Evolutionary conservation across 1,140 invertebrate species (phyloP), one percentile per base, ranked within the genome.

Genomic region (Scaptomyza montana): DNA sequence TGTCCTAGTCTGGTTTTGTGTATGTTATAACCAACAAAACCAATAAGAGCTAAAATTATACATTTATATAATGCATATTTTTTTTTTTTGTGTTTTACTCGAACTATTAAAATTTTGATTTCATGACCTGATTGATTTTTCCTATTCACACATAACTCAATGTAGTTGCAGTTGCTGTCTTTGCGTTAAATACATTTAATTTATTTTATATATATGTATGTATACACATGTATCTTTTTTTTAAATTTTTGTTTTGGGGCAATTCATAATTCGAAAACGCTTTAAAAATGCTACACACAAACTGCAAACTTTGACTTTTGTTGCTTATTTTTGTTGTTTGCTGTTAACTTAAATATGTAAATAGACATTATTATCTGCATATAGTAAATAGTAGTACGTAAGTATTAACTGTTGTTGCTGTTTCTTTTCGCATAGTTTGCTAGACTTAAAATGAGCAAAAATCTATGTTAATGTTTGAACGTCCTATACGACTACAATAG

Each of bases 341-440:
- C 80, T 85, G 81, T 86, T 80, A 85, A 86, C 81, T 85, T 77
- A 86, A 86, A 80, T 85, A 86, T 85, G 80, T 85, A 85, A 85
- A 85, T 80, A 85, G 77, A 85, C 81, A 78, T 74, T 71, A 80
- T 86, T 74, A 79, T 63, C 80, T 77, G 73, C 63, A 56, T 67
- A 67, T 72, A 41, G 10, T 36, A 10, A 67, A 62, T 80, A 72
- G 66, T 45, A 43, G 72, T 72, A 76, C 77, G 21, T 61, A 66
- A 45, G 41, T 65, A 57, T 46, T n/a, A 59, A 46, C 69, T 56
- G 33, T 41, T 70, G 55, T 61, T 59, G 21, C 53, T 50, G 9
- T 55, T 60, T 41, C 5, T 65, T 25, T 50, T 25, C 3, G 43
- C 57, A 53, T 36, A 57, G 46, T 53, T 59, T n/a, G 43, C 74